Evolutionary conservation across 2,888 invertebrate species (phyloP).

Genomic region (Teinopalpus imperialis): DNA sequence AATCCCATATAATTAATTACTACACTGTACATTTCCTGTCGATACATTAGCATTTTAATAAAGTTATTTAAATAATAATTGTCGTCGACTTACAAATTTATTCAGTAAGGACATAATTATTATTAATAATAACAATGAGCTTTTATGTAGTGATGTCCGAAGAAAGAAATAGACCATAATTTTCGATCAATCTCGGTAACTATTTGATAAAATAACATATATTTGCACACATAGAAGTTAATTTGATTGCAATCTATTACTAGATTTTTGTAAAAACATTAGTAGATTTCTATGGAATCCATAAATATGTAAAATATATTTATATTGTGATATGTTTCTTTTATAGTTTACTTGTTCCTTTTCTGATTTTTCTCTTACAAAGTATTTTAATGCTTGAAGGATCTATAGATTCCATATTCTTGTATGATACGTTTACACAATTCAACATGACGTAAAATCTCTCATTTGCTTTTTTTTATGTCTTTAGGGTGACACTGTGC

Average conservation of each 20-base stretch:
- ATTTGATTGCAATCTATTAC: not conserved
- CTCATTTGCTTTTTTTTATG: too few species aligned
- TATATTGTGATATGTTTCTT: too few species aligned
- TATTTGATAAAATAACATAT: constrained; percentile 2
- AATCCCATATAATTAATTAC: constrained; percentile 14
- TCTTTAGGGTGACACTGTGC: too few species aligned
- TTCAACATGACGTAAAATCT: too few species aligned
- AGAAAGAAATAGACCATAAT: not conserved
- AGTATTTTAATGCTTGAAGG: too few species aligned
- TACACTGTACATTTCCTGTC: constrained; percentile 10
- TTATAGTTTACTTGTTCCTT: too few species aligned
- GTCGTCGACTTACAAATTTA: not conserved
- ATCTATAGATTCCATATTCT: too few species aligned
- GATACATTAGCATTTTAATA: constrained; percentile 19
- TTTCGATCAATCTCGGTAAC: constrained; percentile 15
- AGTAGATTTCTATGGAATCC: not conserved
- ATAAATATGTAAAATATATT: too few species aligned
- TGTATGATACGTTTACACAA: too few species aligned
- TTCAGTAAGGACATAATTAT: not conserved
- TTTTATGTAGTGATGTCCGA: constrained; percentile 16
- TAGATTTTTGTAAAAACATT: not conserved
- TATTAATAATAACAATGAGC: not conserved
- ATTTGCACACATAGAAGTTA: not conserved
- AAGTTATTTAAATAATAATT: constrained; percentile 16
- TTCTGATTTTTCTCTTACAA: too few species aligned